These are phyloP conservation scores for Sula dactylatra DNA, from an alignment of 2,113 vertebrate genomes.

Conservation along the genomic window DNA sequence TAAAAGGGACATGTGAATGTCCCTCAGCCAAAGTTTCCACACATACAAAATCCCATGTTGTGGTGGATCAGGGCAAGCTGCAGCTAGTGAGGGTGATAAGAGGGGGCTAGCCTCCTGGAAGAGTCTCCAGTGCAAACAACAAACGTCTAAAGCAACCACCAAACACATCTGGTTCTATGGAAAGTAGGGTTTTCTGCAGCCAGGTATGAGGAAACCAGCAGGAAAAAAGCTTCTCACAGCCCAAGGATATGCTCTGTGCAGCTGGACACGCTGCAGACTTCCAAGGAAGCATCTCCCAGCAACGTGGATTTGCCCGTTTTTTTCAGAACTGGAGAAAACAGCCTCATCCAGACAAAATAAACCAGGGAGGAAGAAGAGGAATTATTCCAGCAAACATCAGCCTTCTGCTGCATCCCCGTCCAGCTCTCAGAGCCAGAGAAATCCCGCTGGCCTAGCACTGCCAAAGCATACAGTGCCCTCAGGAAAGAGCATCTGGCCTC, in stretches of 20 bases:
- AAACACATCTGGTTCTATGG: background rate
- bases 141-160: background rate
- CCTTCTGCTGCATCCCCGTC: background rate
- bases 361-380: background rate
- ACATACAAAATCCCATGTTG: background rate
- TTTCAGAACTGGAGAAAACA: background rate
- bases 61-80: background rate
- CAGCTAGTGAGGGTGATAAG: background rate
- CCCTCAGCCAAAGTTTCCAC: background rate
- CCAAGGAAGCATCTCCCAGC: background rate
- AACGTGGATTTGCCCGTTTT: background rate
- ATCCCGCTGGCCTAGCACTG: background rate
- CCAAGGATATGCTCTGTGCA: background rate
- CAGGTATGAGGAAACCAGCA: background rate
- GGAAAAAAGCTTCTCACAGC: background rate
- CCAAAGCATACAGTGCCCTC: background rate
- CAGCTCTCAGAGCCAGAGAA: background rate
- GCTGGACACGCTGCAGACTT: background rate
- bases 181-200: background rate
- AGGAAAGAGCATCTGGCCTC: slow-evolving; percentile 26
- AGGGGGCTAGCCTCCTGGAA: background rate
- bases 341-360: background rate
- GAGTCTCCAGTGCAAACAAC: background rate
- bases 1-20: background rate
- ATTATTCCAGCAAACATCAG: background rate